Evolutionary conservation across 2,113 vertebrate genomes (phyloP), one percentile per base, ranked within the genome.

Genomic region (Neofelis nebulosa): DNA sequence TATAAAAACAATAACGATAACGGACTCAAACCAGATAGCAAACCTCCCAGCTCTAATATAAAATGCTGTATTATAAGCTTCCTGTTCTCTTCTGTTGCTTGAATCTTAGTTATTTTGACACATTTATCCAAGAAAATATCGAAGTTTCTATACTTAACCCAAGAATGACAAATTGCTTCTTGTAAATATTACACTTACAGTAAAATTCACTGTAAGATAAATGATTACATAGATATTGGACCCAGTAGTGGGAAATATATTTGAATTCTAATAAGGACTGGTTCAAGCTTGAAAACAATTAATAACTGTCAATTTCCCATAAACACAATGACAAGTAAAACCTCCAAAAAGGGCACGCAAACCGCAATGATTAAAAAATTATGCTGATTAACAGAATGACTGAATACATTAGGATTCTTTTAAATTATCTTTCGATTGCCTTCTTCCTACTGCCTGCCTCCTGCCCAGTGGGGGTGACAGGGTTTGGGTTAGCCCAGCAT

Each of bases 171-270:
- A 98, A 98, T 98, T 97, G 95, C 95, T 98, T 98, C 94, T 98
- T 98, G 98, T 98, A 98, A 99, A 98, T 98, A 98, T 98, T 95
- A 98, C 57, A 88, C 97, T 99, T 99, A 98, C 97, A 97, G 98
- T 98, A 98, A 99, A 98, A 98, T 95, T 98, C 98, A 84, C 93
- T 96, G 33, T 91, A 95, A 98, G 89, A 98, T 97, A 99, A 98
- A 98, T 95, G 68, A 83, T 97, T 95, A 76, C 90, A 97, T 73
- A 98, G 81, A 98, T 98, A 95, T 38, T 97, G 94, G 91, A 97
- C 95, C 95, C 94, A 97, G 97, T 98, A 96, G 55, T 97, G 90
- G 93, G 95, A 95, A 98, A 98, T 97, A 95, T 97, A 95, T 98
- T 97, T 98, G 97, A 96, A 98, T 97, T 98, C 97, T 98, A 98